Conservation (phyloP, 2,113 vertebrate genomes). For the Chlorocebus sabaeus region DNA sequence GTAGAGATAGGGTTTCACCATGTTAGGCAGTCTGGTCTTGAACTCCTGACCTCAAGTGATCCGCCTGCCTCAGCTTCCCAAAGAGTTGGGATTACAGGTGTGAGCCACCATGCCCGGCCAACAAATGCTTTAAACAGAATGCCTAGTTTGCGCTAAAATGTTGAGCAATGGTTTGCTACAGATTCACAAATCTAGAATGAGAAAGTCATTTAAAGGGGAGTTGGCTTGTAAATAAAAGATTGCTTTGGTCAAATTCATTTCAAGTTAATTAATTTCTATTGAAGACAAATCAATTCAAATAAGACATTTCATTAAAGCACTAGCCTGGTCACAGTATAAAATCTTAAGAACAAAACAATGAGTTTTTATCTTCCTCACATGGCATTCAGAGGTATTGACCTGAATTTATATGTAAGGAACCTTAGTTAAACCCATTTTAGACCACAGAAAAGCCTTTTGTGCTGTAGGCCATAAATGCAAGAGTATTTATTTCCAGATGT, state of each 20-base stretch:
- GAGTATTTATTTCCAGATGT: background rate
- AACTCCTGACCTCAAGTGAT: no score
- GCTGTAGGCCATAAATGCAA: background rate
- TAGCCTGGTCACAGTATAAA: background rate
- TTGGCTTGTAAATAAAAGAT: background rate
- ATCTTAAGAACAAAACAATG: background rate
- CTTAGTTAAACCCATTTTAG: background rate
- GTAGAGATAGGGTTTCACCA: no score
- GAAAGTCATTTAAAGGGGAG: background rate
- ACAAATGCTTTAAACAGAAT: background rate
- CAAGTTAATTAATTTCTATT: background rate
- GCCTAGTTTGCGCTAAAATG: background rate
- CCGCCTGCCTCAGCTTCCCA: no score
- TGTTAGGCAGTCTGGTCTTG: no score
- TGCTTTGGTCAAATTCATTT: background rate
- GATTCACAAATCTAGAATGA: background rate
- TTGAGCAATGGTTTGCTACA: background rate
- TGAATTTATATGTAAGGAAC: background rate
- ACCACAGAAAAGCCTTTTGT: background rate
- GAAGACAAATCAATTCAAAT: background rate
- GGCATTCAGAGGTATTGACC: background rate
- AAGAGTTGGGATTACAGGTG: no score
- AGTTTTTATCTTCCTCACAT: background rate
- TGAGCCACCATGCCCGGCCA: no score
- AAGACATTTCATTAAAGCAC: background rate